Evolutionary conservation across 2,888 invertebrate species (phyloP).

Genomic region (Parthenolecanium corni): DNA sequence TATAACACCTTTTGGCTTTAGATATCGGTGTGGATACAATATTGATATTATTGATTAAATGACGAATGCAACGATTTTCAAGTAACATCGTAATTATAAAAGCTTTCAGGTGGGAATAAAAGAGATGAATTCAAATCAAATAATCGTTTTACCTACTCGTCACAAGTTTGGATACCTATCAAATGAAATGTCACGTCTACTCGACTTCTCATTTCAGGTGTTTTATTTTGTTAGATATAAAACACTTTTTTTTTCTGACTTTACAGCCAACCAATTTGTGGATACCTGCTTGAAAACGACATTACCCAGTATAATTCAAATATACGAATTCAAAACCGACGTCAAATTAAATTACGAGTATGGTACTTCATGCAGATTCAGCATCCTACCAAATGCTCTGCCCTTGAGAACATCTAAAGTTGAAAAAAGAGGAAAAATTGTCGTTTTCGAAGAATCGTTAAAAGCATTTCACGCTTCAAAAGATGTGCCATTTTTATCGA

Average conservation of each 20-base stretch:
- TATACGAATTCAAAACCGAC: neutral
- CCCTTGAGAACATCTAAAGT: neutral
- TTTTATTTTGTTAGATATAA: too few relatives aligned
- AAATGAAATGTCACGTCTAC: too few relatives aligned
- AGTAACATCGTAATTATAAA: too few relatives aligned
- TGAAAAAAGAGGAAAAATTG: constrained; percentile 14
- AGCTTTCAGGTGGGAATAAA: too few relatives aligned
- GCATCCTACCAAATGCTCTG: neutral
- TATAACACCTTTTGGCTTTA: too few relatives aligned
- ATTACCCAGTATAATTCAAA: constrained; percentile 5
- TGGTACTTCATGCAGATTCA: constrained; percentile 9
- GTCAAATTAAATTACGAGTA: neutral
- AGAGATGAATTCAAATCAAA: too few relatives aligned
- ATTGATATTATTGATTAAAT: too few relatives aligned
- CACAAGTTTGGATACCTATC: too few relatives aligned
- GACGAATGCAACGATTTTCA: too few relatives aligned
- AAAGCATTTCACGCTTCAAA: constrained; percentile 10
- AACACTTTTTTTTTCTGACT: neutral
- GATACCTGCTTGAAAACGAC: constrained; percentile 1
- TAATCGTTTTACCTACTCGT: too few relatives aligned
- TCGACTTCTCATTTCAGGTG: too few relatives aligned
- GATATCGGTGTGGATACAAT: too few relatives aligned
- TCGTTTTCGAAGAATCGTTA: constrained; percentile 15
- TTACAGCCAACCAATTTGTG: constrained; percentile 1
- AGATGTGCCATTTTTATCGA: constrained; percentile 10